Evolutionary conservation across 30 jellyfish, hydroid and myxozoan genomes (phyloP).

Genomic region (Hydractinia echinata): DNA sequence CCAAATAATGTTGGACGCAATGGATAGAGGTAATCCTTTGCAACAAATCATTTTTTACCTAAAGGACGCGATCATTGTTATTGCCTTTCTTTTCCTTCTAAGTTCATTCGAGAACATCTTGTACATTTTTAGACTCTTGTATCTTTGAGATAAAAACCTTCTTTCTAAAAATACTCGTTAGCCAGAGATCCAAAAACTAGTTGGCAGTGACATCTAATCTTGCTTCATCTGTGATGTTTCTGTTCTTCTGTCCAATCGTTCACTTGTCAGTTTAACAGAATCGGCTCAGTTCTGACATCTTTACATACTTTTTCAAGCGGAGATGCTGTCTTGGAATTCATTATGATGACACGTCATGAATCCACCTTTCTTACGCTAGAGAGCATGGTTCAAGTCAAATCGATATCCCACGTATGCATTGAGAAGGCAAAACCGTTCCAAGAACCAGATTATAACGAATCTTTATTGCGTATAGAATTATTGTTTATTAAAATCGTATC

Average conservation of each 20-base stretch:
- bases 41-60: too few species aligned
- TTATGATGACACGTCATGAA: not conserved
- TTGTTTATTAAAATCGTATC: too few species aligned
- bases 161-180: not conserved
- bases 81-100: too few species aligned
- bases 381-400: too few species aligned
- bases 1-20: too few species aligned
- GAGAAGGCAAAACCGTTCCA: not conserved
- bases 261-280: not conserved
- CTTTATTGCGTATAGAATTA: not conserved
- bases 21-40: too few species aligned
- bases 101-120: too few species aligned
- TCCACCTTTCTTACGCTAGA: not conserved
- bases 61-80: too few species aligned
- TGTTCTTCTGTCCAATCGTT: too few species aligned
- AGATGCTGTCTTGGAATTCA: not conserved
- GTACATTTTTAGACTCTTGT: too few species aligned
- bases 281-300: not conserved
- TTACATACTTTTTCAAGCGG: not conserved
- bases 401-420: not conserved
- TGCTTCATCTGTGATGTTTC: not conserved
- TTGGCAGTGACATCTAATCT: not conserved
- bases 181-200: not conserved
- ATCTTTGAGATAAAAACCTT: not conserved
- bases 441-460: not conserved